Evolutionary conservation across 30 jellyfish, hydroid and myxozoan genomes (phyloP).

Genomic region (Nemopilema nomurai): DNA sequence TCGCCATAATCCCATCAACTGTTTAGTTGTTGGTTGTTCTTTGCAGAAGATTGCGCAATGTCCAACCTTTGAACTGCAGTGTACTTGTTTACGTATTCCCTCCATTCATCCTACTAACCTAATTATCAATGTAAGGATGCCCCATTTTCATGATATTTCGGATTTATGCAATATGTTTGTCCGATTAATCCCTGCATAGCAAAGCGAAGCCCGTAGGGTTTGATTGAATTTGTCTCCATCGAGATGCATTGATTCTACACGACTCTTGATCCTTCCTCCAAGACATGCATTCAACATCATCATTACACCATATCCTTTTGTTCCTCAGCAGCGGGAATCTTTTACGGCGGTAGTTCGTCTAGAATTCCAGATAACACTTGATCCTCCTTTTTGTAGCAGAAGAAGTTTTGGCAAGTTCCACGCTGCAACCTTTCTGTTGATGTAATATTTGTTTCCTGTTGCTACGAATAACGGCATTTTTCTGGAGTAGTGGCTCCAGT

Average conservation of each 20-base stretch:
- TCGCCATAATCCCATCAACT: too few species aligned
- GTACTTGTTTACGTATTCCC: not conserved
- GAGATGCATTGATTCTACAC: not conserved
- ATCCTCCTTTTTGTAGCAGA: not conserved
- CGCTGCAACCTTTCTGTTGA: not conserved
- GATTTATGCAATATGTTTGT: not conserved
- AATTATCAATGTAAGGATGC: not conserved
- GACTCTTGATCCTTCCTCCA: not conserved
- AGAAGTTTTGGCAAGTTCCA: not conserved
- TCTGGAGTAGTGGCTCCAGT: too few species aligned
- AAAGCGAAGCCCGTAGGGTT: not conserved
- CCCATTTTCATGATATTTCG: not conserved
- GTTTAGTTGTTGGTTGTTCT: too few species aligned
- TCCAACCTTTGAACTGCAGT: not conserved
- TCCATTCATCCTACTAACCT: not conserved
- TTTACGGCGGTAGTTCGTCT: too few species aligned
- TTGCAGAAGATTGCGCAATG: not conserved
- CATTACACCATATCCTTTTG: not conserved
- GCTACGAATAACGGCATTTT: not conserved
- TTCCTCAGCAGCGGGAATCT: not conserved
- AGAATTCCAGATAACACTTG: not conserved
- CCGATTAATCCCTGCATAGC: not conserved
- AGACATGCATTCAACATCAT: not conserved
- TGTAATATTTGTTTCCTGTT: not conserved
- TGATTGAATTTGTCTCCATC: not conserved